These are phyloP conservation scores for Polyergus mexicanus DNA, from an alignment of 1,140 invertebrate species.

Conservation along the genomic window DNA sequence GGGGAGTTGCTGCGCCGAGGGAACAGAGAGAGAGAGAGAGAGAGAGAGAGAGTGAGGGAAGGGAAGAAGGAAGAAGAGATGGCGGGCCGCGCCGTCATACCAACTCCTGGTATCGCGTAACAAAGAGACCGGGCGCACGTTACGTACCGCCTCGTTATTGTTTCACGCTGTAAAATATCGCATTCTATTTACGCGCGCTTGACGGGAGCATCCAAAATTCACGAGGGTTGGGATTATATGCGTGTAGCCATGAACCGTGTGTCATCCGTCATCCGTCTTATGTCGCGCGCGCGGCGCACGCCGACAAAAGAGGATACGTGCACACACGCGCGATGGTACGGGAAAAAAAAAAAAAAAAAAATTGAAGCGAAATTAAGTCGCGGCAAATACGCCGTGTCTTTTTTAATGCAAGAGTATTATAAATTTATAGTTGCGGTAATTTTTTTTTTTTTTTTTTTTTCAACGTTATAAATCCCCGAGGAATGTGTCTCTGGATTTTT, in stretches of 20 bases:
- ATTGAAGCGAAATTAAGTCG: slow-evolving; percentile 50
- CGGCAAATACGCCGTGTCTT: background rate
- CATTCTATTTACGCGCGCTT: slow-evolving; percentile 70
- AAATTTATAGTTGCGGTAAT: background rate
- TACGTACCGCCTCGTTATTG: slow-evolving; percentile 70
- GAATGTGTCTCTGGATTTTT: background rate
- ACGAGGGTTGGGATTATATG: slow-evolving; percentile 59
- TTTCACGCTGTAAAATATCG: slow-evolving; percentile 74
- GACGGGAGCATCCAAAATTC: slow-evolving; percentile 68
- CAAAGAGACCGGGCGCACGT: slow-evolving; percentile 55
- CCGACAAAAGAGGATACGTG: slow-evolving; percentile 31
- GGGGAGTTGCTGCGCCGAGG: background rate
- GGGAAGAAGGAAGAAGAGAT: background rate
- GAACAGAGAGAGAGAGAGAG: background rate
- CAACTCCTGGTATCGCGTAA: slow-evolving; percentile 61
- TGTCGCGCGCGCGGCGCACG: background rate
- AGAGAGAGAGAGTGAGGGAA: background rate
- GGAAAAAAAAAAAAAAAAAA: no score
- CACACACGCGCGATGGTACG: background rate
- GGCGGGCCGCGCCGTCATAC: background rate
- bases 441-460: no score
- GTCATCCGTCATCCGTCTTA: slow-evolving; percentile 65
- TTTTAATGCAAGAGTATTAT: background rate
- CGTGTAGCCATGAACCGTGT: slow-evolving; percentile 33
- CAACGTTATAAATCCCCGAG: background rate